Evolutionary conservation across 2,797 vertebrate species (phyloP).

Genomic region (Apogon talboti): DNA sequence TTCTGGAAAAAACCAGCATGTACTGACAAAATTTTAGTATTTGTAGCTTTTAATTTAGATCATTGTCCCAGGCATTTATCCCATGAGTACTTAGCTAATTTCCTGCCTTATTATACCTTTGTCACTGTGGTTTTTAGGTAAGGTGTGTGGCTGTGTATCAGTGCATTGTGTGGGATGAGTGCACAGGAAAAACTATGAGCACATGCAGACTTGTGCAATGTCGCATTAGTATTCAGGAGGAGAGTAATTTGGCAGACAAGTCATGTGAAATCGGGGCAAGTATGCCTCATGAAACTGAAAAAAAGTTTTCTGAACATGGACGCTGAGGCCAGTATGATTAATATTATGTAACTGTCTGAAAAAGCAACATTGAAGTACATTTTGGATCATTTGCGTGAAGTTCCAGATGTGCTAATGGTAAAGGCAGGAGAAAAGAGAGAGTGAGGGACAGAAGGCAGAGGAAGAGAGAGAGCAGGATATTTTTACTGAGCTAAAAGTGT

Average conservation of each 20-base stretch:
- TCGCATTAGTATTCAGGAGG: slow-evolving; percentile 13
- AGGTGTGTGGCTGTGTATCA: slow-evolving; percentile 22
- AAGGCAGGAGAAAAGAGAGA: slow-evolving; percentile 27
- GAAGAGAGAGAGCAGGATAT: slow-evolving; percentile 70
- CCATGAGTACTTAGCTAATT: slow-evolving; percentile 27
- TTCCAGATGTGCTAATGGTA: slow-evolving; percentile 55
- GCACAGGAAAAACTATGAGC: not conserved
- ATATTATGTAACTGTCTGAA: slow-evolving; percentile 44
- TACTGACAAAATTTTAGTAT: slow-evolving; percentile 6
- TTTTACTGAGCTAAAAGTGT: slow-evolving; percentile 84
- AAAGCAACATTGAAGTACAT: slow-evolving; percentile 21
- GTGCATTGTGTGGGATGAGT: not conserved
- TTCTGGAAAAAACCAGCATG: slow-evolving; percentile 2
- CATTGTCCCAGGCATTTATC: slow-evolving; percentile 19
- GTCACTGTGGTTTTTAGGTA: slow-evolving; percentile 6
- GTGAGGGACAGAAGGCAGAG: slow-evolving; percentile 34
- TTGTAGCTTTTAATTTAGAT: slow-evolving; percentile 25
- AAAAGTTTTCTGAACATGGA: slow-evolving; percentile 35
- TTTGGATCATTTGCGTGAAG: slow-evolving; percentile 27
- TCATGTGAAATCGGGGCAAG: slow-evolving; percentile 49
- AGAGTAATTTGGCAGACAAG: slow-evolving; percentile 26
- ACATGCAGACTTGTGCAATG: slow-evolving; percentile 20
- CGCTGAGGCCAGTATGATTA: slow-evolving; percentile 5
- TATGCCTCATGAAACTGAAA: slow-evolving; percentile 37
- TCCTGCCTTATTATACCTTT: too few species aligned